Conservation (phyloP, 2,888 invertebrate species). For the Eumerus sabulonum region DNA sequence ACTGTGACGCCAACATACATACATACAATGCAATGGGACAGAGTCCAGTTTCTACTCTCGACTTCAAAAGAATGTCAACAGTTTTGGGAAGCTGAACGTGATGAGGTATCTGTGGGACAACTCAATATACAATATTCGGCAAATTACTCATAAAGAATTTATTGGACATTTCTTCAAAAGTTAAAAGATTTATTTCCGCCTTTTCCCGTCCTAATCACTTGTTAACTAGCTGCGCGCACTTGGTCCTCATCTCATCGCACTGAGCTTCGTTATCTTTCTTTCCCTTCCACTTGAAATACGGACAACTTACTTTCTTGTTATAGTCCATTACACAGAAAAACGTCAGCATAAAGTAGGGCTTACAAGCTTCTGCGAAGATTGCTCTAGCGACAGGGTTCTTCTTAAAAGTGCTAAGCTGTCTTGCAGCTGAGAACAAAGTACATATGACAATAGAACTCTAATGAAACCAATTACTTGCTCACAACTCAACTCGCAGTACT, state of each 20-base stretch:
- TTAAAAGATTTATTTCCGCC: too few species aligned
- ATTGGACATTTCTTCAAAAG: too few species aligned
- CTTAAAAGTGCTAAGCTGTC: slow-evolving; percentile 60
- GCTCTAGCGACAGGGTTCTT: slow-evolving; percentile 62
- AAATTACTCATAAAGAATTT: too few species aligned
- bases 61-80: too few species aligned
- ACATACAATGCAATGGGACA: too few species aligned
- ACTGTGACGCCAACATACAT: too few species aligned
- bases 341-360: slow-evolving; percentile 71
- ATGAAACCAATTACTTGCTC: slow-evolving; percentile 39
- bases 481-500: slow-evolving; percentile 70
- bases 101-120: too few species aligned
- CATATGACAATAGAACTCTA: not conserved
- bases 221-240: too few species aligned
- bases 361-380: slow-evolving; percentile 69
- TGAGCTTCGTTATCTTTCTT: not conserved
- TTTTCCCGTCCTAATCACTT: too few species aligned
- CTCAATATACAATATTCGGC: too few species aligned
- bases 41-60: too few species aligned
- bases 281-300: not conserved
- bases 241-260: not conserved
- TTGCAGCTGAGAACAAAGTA: slow-evolving; percentile 41
- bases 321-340: slow-evolving; percentile 69
- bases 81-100: too few species aligned
- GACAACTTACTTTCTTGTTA: slow-evolving; percentile 3